phyloP scores from a whole-genome alignment of 53 echinoderm and acorn worm genomes.

The Zoroaster sp. region DNA sequence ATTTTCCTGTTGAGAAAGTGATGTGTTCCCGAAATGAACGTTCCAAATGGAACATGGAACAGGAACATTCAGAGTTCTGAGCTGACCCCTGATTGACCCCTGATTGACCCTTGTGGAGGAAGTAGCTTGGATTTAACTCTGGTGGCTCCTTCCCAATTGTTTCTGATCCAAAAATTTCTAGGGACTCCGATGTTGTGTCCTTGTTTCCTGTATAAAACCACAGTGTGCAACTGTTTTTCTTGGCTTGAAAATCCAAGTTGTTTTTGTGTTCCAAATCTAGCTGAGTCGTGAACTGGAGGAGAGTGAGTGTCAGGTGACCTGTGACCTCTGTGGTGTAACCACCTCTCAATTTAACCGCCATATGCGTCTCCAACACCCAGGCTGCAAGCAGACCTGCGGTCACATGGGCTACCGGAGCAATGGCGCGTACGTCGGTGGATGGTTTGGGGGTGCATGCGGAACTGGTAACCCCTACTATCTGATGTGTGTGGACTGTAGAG shows the following conservation, averaged over 20 bases:
- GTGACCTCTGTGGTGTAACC: constrained; percentile 82
- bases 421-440: constrained; percentile 89
- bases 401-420: constrained; percentile 98
- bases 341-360: constrained; percentile 89
- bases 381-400: constrained; percentile 91
- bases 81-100: no score
- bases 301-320: constrained; percentile 75
- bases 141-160: no score
- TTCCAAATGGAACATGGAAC: no score
- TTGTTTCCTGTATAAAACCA: no score
- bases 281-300: constrained; percentile 64
- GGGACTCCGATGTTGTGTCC: no score
- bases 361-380: constrained; percentile 88
- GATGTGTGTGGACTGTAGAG: constrained; percentile 85
- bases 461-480: constrained; percentile 94
- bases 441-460: constrained; percentile 95
- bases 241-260: neutral
- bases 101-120: no score
- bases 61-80: no score
- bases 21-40: no score
- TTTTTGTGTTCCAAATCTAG: neutral
- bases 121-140: no score
- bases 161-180: no score
- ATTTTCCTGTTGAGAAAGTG: no score
- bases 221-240: no score